Evolutionary conservation across 1,140 invertebrate species (phyloP).

Genomic region (Drosophila asahinai): DNA sequence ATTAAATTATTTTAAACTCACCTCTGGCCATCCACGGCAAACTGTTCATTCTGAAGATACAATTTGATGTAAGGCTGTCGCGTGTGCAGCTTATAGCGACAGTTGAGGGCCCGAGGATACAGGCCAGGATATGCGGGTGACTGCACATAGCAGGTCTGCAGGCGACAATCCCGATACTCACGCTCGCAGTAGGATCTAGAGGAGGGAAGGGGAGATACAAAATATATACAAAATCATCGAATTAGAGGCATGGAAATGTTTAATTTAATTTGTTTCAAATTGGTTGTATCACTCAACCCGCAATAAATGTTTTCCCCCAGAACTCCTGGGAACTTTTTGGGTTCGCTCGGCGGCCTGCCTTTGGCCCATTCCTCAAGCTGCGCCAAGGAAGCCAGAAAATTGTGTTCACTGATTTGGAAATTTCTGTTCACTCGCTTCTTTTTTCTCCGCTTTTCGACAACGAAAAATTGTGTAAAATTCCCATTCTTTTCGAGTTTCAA

Average conservation of each 20-base stretch:
- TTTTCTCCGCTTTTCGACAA: constrained; percentile 33
- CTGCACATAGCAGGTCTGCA: constrained; percentile 97
- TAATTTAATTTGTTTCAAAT: constrained; percentile 75
- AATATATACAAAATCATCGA: constrained; percentile 35
- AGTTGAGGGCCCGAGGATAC: constrained; percentile 95
- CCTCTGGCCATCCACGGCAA: constrained; percentile 96
- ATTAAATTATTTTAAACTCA: constrained; percentile 36
- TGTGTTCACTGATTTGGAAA: constrained; percentile 82
- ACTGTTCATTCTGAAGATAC: constrained; percentile 96
- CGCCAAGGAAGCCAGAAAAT: constrained; percentile 80
- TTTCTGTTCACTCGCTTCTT: constrained; percentile 25
- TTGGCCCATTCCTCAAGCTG: constrained; percentile 24
- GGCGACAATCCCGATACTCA: constrained; percentile 92
- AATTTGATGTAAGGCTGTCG: constrained; percentile 95
- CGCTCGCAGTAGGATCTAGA: constrained; percentile 94
- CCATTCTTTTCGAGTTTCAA: constrained; percentile 16
- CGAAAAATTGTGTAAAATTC: constrained; percentile 54
- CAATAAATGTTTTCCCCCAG: constrained; percentile 57
- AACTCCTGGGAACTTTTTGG: constrained; percentile 57
- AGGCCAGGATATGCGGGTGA: constrained; percentile 96
- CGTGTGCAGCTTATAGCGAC: constrained; percentile 95
- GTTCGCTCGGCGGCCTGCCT: background rate
- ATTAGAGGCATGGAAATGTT: constrained; percentile 46
- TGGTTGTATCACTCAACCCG: constrained; percentile 19
- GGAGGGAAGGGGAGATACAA: constrained; percentile 14